Evolutionary conservation across 2,888 invertebrate genomes (phyloP).

Genomic region (Nesidiocoris tenuis): DNA sequence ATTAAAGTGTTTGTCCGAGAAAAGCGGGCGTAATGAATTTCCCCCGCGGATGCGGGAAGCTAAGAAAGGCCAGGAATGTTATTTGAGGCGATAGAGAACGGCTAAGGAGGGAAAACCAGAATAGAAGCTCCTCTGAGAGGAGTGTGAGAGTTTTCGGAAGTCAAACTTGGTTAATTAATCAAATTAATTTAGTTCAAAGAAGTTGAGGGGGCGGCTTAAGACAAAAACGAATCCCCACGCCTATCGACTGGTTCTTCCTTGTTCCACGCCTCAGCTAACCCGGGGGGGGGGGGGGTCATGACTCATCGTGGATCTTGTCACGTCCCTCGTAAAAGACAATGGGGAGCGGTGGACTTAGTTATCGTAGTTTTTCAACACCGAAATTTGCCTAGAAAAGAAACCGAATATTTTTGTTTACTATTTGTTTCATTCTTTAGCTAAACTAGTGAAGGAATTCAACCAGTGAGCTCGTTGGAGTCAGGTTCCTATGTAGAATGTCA

Average conservation of each 20-base stretch:
- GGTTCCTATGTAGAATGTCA: no score
- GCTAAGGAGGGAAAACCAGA: neutral
- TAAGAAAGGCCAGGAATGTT: neutral
- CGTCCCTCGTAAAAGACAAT: no score
- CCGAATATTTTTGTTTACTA: no score
- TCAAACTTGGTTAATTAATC: neutral
- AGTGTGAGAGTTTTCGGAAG: neutral
- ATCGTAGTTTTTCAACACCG: no score
- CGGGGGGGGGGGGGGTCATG: neutral
- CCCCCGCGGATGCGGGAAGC: neutral
- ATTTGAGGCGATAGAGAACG: neutral
- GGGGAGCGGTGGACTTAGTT: no score
- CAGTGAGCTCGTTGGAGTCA: no score
- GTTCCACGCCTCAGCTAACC: no score
- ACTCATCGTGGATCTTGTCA: neutral
- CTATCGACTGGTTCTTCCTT: no score
- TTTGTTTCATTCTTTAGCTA: no score
- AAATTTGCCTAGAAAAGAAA: no score
- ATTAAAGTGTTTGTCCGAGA: slow-evolving; percentile 4
- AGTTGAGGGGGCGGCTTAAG: neutral
- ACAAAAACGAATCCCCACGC: neutral
- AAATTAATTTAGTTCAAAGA: neutral
- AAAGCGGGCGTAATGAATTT: neutral
- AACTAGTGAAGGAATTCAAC: no score
- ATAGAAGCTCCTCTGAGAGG: neutral